Percentiles rank a stretch among this genome's conserved stretches.
Evolutionary conservation across 2,888 invertebrate species (phyloP).

Genomic region (Oligia latruncula): DNA sequence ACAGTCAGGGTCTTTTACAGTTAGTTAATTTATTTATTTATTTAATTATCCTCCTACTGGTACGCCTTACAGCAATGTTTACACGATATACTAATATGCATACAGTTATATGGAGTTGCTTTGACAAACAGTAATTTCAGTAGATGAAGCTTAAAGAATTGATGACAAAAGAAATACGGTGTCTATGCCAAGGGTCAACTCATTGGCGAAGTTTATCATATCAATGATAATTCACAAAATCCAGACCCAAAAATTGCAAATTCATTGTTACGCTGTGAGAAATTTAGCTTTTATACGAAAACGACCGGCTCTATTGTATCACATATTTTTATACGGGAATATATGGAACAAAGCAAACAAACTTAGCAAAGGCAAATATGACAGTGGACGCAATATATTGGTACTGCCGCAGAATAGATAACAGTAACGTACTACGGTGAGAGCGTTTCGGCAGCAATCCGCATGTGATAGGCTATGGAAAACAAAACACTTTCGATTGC

Average conservation of each 20-base stretch:
- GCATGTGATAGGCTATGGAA: neutral
- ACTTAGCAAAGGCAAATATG: neutral
- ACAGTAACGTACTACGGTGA: neutral
- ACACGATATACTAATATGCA: neutral
- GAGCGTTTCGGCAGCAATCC: neutral
- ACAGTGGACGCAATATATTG: neutral
- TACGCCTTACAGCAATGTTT: neutral
- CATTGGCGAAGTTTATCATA: neutral
- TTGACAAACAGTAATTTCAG: neutral
- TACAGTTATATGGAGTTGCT: neutral
- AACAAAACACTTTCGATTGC: conserved; percentile 49
- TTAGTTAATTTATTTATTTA: conserved; percentile 17
- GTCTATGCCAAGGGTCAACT: neutral
- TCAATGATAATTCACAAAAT: neutral
- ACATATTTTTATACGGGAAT: neutral
- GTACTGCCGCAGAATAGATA: neutral
- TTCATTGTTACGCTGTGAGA: neutral
- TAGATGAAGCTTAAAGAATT: neutral
- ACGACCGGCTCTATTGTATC: neutral
- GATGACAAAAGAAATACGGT: neutral
- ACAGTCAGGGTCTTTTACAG: conserved; percentile 31
- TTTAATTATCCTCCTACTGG: no score
- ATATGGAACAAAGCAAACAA: conserved; percentile 2
- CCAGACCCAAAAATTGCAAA: neutral
- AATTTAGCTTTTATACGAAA: neutral